phyloP scores from a whole-genome alignment of 2,888 invertebrate genomes.

The Ecliptopera silaceata region DNA sequence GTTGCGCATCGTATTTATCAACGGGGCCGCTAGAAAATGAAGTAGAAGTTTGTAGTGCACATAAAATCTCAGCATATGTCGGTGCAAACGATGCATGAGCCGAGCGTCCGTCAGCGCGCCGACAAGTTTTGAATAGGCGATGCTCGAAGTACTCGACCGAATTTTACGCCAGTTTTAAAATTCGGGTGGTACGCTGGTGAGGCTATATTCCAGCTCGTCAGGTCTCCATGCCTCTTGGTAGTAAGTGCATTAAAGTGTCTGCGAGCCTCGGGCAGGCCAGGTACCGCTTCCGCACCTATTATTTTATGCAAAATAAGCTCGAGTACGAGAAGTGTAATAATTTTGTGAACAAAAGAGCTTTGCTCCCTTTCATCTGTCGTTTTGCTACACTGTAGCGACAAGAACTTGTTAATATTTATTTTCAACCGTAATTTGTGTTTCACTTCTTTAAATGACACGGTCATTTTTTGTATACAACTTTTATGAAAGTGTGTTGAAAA shows the following conservation, averaged over 20 bases:
- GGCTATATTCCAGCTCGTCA: slow-evolving; percentile 53
- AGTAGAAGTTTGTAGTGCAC: slow-evolving; percentile 34
- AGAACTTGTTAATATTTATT: slow-evolving; percentile 27
- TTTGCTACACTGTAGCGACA: slow-evolving; percentile 30
- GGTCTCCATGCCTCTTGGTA: slow-evolving; percentile 48
- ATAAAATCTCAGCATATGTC: slow-evolving; percentile 40
- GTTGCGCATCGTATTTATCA: slow-evolving; percentile 1
- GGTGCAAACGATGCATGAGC: slow-evolving; percentile 41
- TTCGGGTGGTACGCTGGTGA: slow-evolving; percentile 41
- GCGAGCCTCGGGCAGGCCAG: slow-evolving; percentile 44
- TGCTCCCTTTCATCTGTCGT: slow-evolving; percentile 45
- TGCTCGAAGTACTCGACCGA: slow-evolving; percentile 37
- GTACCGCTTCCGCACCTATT: slow-evolving; percentile 57
- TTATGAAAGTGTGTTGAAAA: too few species aligned
- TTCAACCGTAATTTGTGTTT: slow-evolving; percentile 6
- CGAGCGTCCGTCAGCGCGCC: slow-evolving; percentile 41
- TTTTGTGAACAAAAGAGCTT: slow-evolving; percentile 65
- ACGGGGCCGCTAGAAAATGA: slow-evolving; percentile 5
- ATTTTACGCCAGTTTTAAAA: slow-evolving; percentile 47
- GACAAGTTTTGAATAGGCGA: slow-evolving; percentile 48
- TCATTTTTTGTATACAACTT: too few species aligned
- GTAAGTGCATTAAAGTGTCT: slow-evolving; percentile 69
- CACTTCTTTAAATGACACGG: too few species aligned
- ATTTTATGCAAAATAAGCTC: slow-evolving; percentile 72
- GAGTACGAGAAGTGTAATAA: slow-evolving; percentile 58